Evolutionary conservation across 2,888 invertebrate species (phyloP).

Genomic region (Mechanitis messenoides): DNA sequence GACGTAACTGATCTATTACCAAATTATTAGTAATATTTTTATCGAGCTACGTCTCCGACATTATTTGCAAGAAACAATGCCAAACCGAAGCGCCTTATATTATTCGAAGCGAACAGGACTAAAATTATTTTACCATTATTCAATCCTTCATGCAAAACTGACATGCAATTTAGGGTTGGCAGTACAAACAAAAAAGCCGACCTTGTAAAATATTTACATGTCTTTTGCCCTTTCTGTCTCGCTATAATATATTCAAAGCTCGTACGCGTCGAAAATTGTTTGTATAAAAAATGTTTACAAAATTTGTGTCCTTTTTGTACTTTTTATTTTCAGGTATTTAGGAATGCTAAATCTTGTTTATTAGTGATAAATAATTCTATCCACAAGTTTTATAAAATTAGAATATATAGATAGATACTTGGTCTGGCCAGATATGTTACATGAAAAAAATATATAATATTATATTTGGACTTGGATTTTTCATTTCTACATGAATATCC

Average conservation of each 20-base stretch:
- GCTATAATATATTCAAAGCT: slow-evolving; percentile 49
- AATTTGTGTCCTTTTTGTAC: slow-evolving; percentile 29
- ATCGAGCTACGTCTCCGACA: too few species aligned
- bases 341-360: slow-evolving; percentile 20
- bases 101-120: slow-evolving; percentile 6
- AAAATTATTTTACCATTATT: slow-evolving; percentile 13
- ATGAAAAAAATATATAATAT: too few species aligned
- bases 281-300: slow-evolving; percentile 42
- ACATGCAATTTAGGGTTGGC: slow-evolving; percentile 22
- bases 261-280: slow-evolving; percentile 43
- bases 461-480: too few species aligned
- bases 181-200: slow-evolving; percentile 38
- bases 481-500: too few species aligned
- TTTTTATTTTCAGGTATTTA: slow-evolving; percentile 26
- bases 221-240: slow-evolving; percentile 42
- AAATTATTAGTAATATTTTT: too few species aligned
- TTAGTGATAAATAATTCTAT: slow-evolving; percentile 4
- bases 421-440: too few species aligned
- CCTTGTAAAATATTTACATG: slow-evolving; percentile 52
- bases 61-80: too few species aligned
- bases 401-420: too few species aligned
- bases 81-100: background rate
- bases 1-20: too few species aligned
- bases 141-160: slow-evolving; percentile 24
- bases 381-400: background rate